Percentiles rank a stretch among this genome's conserved stretches.
Conservation (phyloP, 2,888 invertebrate genomes). For the Notodonta dromedarius region DNA sequence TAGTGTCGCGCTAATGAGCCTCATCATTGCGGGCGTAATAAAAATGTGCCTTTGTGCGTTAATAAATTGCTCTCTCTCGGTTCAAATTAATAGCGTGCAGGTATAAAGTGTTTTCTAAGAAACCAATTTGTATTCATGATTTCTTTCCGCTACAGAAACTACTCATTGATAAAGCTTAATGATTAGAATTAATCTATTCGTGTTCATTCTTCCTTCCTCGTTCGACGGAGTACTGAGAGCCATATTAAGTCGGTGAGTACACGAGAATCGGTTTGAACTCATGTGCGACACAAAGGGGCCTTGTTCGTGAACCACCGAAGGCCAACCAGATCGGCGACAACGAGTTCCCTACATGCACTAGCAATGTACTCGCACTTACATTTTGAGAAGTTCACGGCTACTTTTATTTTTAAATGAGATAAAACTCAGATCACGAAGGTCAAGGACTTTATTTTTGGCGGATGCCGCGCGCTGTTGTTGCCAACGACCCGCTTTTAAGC, state of each 20-base stretch:
- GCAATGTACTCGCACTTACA: slow-evolving; percentile 63
- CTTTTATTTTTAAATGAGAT: slow-evolving; percentile 76
- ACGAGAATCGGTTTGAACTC: slow-evolving; percentile 36
- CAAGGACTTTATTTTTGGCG: slow-evolving; percentile 80
- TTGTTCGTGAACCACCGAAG: slow-evolving; percentile 81
- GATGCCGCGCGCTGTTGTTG: slow-evolving; percentile 61
- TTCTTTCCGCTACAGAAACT: slow-evolving; percentile 19
- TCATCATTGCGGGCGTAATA: background rate
- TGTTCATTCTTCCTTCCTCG: slow-evolving; percentile 38
- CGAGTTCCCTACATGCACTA: slow-evolving; percentile 67
- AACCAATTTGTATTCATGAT: slow-evolving; percentile 17
- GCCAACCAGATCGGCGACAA: slow-evolving; percentile 65
- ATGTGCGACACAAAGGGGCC: slow-evolving; percentile 69
- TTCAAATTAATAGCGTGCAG: background rate
- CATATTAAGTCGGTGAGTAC: slow-evolving; percentile 21
- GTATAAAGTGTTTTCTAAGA: slow-evolving; percentile 11
- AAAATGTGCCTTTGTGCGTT: background rate
- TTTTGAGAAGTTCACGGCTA: slow-evolving; percentile 77
- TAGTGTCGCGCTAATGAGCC: slow-evolving; percentile 13
- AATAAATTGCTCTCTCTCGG: background rate
- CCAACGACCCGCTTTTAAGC: slow-evolving; percentile 64
- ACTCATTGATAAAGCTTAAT: slow-evolving; percentile 16
- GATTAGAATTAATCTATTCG: slow-evolving; percentile 26
- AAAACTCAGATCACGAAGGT: slow-evolving; percentile 72
- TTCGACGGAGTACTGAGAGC: slow-evolving; percentile 27